Evolutionary conservation across 1,140 invertebrate species (phyloP).

Genomic region (Dinoponera quadriceps): DNA sequence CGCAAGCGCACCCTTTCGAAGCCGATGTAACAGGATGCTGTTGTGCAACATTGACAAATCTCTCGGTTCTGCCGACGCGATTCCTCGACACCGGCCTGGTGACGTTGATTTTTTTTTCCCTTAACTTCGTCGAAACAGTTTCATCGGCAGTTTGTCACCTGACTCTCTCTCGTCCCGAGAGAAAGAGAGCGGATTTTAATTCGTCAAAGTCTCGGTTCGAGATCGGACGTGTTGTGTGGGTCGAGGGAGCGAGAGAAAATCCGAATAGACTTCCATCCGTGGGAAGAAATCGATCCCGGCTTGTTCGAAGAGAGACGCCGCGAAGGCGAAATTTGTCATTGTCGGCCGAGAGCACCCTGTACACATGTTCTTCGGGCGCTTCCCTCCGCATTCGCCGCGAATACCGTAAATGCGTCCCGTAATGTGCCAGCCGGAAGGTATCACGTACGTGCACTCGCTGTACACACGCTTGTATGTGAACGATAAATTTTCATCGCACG

Average conservation of each 20-base stretch:
- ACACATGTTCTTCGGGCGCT: conserved; percentile 9
- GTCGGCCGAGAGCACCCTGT: conserved; percentile 16
- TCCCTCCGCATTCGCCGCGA: not conserved
- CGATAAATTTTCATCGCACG: conserved; percentile 66
- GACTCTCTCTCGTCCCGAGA: no score
- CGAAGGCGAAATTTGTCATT: conserved; percentile 43
- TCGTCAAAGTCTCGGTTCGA: not conserved
- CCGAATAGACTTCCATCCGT: not conserved
- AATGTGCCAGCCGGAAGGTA: conserved; percentile 59
- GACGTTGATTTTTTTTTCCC: not conserved
- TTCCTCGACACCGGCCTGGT: not conserved
- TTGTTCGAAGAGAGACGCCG: not conserved
- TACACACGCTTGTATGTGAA: conserved; percentile 70
- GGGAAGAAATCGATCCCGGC: not conserved
- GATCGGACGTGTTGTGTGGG: not conserved
- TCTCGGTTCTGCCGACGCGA: not conserved
- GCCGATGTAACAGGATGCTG: conserved; percentile 7
- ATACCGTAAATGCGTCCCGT: conserved; percentile 43
- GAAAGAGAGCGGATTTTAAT: not conserved
- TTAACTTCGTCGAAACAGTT: no score
- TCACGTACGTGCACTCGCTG: conserved; percentile 68
- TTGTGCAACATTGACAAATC: conserved; percentile 22
- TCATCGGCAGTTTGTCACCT: no score
- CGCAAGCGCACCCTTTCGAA: not conserved
- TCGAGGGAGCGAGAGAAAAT: not conserved